phyloP scores from a whole-genome alignment of 2,888 invertebrate species.

The Drosophila gaucha region DNA sequence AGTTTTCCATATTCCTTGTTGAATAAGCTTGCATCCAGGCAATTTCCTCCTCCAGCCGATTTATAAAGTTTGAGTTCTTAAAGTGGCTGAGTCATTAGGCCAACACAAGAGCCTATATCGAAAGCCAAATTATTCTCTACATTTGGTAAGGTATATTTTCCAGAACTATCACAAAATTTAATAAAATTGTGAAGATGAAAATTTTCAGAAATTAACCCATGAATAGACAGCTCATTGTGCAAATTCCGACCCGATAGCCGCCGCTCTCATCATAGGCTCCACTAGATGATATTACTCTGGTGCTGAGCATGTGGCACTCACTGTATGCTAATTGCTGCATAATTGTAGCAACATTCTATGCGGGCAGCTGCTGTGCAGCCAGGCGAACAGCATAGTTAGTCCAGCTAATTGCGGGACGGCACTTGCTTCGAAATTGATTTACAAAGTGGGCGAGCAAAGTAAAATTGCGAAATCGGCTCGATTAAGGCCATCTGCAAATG shows the following conservation, averaged over 20 bases:
- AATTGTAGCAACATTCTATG: constrained; percentile 53
- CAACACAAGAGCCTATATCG: no score
- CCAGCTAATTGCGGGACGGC: constrained; percentile 29
- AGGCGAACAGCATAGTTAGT: constrained; percentile 13
- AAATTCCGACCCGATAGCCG: no score
- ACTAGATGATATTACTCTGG: constrained; percentile 46
- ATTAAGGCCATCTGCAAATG: constrained; percentile 12
- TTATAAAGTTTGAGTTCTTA: constrained; percentile 2
- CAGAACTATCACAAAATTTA: no score
- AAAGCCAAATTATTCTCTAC: no score
- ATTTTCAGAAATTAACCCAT: not conserved
- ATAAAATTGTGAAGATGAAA: not conserved
- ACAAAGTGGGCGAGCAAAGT: constrained; percentile 24
- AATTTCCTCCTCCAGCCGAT: constrained; percentile 10
- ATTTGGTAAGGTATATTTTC: no score
- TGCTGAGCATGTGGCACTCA: constrained; percentile 57
- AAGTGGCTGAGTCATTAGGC: constrained; percentile 10
- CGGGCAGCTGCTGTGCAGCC: constrained; percentile 34
- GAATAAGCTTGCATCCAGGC: constrained; percentile 11
- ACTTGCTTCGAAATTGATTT: constrained; percentile 40
- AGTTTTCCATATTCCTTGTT: constrained; percentile 24
- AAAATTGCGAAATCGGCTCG: constrained; percentile 22
- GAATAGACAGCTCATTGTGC: no score
- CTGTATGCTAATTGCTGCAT: constrained; percentile 71
- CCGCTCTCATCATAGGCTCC: not conserved